Conservation (phyloP, 2,888 invertebrate species). For the Reticulitermes lucifugus region DNA sequence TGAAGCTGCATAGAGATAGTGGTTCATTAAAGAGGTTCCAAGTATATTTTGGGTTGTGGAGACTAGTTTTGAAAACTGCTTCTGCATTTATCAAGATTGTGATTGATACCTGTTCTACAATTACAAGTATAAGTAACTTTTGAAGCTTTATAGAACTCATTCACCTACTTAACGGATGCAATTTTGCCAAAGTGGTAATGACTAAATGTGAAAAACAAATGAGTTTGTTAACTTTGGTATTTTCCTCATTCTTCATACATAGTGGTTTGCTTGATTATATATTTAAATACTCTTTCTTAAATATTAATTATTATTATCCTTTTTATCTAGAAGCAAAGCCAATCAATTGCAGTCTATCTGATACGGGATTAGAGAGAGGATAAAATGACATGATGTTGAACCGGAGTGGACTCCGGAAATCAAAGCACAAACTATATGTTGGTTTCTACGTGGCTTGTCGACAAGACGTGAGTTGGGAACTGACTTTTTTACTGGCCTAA, state of each 20-base stretch:
- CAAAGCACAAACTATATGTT: constrained; percentile 51
- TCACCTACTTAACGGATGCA: constrained; percentile 55
- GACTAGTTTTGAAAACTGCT: constrained; percentile 56
- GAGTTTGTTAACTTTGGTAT: constrained; percentile 55
- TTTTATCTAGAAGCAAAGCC: constrained; percentile 54
- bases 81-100: constrained; percentile 56
- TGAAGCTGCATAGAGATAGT: constrained; percentile 43
- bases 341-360: constrained; percentile 54
- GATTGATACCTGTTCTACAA: constrained; percentile 56
- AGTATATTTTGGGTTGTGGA: constrained; percentile 56
- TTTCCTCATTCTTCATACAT: constrained; percentile 54
- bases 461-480: constrained; percentile 17
- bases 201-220: constrained; percentile 53
- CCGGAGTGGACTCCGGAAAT: neutral
- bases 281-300: constrained; percentile 56
- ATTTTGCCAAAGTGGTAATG: constrained; percentile 55
- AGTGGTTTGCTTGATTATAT: constrained; percentile 55
- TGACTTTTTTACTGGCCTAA: constrained; percentile 53
- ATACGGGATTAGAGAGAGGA: constrained; percentile 16
- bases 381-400: neutral
- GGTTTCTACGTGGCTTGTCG: constrained; percentile 39
- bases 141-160: constrained; percentile 55
- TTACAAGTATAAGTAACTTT: constrained; percentile 55
- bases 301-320: constrained; percentile 53
- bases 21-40: constrained; percentile 53